These are phyloP conservation scores for Trichosurus vulpecula DNA, from an alignment of 2,797 vertebrate species.

Conservation along the genomic window DNA sequence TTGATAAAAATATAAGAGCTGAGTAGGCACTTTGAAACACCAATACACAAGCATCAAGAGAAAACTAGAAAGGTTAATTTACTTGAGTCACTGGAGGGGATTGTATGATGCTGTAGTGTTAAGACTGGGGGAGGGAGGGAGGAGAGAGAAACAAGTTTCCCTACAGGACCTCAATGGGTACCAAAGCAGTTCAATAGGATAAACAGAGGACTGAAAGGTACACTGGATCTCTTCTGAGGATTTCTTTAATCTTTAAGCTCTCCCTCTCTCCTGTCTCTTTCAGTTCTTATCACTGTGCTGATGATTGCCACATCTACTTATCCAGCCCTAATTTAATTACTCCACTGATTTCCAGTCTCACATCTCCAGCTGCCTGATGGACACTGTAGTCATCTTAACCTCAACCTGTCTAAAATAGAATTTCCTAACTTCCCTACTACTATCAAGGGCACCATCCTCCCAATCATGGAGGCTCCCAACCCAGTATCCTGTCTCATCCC, in stretches of 20 bases:
- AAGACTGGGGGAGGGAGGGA: background rate
- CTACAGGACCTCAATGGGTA: background rate
- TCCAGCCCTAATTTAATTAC: no score
- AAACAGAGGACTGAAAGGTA: background rate
- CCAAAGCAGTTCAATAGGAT: background rate
- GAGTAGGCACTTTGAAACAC: background rate
- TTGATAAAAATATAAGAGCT: background rate
- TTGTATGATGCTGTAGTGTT: background rate
- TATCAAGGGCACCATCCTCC: no score
- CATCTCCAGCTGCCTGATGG: no score
- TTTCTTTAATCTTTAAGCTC: background rate
- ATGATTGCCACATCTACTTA: no score
- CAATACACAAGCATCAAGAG: background rate
- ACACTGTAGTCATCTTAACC: no score
- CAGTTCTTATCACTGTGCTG: no score
- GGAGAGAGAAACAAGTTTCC: background rate
- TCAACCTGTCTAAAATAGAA: no score
- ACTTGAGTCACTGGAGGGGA: background rate
- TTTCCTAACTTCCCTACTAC: no score
- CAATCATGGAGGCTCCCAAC: no score
- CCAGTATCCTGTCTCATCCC: no score
- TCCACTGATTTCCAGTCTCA: no score
- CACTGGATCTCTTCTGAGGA: background rate
- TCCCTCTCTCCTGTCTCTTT: no score
- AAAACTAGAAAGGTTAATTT: background rate